Evolutionary conservation across 2,113 vertebrate species (phyloP), one percentile per base, ranked within the genome.

Genomic region (Genyomyrus donnyi): DNA sequence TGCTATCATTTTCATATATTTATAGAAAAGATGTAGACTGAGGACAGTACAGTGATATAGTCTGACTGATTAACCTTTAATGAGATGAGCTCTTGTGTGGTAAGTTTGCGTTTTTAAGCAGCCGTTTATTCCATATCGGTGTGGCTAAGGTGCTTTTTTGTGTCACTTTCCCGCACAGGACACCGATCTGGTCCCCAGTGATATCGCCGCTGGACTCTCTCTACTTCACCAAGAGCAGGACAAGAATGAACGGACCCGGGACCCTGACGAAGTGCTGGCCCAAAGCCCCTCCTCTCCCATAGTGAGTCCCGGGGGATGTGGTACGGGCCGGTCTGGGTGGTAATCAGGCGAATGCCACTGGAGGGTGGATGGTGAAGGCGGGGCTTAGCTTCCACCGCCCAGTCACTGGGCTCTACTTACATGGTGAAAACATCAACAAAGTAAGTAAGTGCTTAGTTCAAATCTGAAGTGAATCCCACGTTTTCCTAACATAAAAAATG

Each of bases 161-260:
- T 56, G 48, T 11, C n/a, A 52, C 48, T 88, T 80, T 2, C 88
- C 31, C 89, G 5, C 92, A 1, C 95, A 99, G 98, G 98, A 99
- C 94, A 99, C 98, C 2, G 98, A 99, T 86, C 94, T 99, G 91
- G 98, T 99, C 80, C 95, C 98, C 53, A 99, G 98, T 50, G 98
- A 99, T 91, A 98, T 99, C 1, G 98, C 98, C 0, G 98, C 97
- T 0, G 98, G 98, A 19, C 95, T 99, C 91, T 96, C 96, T 88
- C 96, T 99, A 52, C 97, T 99, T 86, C 98, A 98, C 89, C 98
- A 99, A 94, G 97, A 99, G 83, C 98, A 99, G 90, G 98, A 99
- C 89, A 98, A 95, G 89, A 94, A 97, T 93, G 95, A 96, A 90
- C 95, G 35, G 13, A 96, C 92, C 91, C 95, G 95, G 93, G 97